Evolutionary conservation across 2,797 vertebrate genomes (phyloP).

Genomic region (Pygocentrus nattereri): DNA sequence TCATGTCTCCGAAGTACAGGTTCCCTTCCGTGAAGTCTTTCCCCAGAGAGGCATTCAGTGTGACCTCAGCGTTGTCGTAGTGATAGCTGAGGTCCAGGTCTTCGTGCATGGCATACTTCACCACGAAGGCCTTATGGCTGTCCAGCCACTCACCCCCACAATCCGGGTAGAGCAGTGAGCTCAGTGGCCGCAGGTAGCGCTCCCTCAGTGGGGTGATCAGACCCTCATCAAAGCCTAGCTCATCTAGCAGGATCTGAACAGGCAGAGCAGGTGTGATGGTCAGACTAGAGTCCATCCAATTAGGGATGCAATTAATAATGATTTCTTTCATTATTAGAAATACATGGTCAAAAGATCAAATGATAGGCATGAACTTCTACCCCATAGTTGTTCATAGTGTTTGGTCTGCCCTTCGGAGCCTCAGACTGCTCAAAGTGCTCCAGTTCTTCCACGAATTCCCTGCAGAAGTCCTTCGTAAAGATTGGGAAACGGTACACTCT

Average conservation of each 20-base stretch:
- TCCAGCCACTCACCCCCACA: conserved; percentile 85
- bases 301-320: background rate
- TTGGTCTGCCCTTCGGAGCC: conserved; percentile 92
- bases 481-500: conserved; percentile 89
- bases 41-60: conserved; percentile 91
- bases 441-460: conserved; percentile 87
- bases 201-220: conserved; percentile 89
- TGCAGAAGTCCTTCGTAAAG: conserved; percentile 88
- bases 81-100: conserved; percentile 92
- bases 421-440: conserved; percentile 91
- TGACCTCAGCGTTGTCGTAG: conserved; percentile 95
- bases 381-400: conserved; percentile 97
- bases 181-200: conserved; percentile 84
- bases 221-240: conserved; percentile 88
- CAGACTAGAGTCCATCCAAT: background rate
- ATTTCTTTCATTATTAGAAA: background rate
- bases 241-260: conserved; percentile 88
- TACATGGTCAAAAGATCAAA: background rate
- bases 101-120: conserved; percentile 88
- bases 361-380: conserved; percentile 68
- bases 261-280: background rate
- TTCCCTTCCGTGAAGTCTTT: conserved; percentile 91
- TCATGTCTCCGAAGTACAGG: conserved; percentile 93
- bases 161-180: conserved; percentile 87
- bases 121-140: conserved; percentile 94